Percentiles rank a stretch among this genome's conserved stretches.
These are phyloP conservation scores for Lordiphosa collinella DNA, from an alignment of 1,140 invertebrate species.

Conservation along the genomic window DNA sequence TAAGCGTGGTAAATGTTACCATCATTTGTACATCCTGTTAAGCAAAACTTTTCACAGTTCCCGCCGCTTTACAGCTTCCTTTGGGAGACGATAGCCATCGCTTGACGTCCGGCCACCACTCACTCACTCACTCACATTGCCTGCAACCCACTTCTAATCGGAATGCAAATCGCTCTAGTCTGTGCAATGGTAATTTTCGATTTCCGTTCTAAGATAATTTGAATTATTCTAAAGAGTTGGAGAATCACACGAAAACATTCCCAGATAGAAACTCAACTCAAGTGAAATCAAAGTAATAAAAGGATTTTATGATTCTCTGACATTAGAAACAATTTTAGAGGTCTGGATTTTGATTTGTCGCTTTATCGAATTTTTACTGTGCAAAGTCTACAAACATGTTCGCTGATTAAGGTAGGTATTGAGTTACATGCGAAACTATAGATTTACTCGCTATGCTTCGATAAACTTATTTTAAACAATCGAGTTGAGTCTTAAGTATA, in stretches of 20 bases:
- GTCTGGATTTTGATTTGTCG: too few relatives aligned
- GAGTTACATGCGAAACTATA: too few relatives aligned
- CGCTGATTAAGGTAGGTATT: too few relatives aligned
- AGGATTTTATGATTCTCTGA: too few relatives aligned
- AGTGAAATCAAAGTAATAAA: too few relatives aligned
- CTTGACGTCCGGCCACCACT: constrained; percentile 17
- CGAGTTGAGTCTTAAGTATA: too few relatives aligned
- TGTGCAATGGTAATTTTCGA: constrained; percentile 76
- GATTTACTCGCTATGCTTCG: too few relatives aligned
- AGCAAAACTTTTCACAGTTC: constrained; percentile 63
- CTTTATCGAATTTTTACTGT: too few relatives aligned
- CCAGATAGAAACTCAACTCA: too few relatives aligned
- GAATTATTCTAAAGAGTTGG: constrained; percentile 21
- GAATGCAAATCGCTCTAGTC: constrained; percentile 73
- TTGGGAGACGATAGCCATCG: constrained; percentile 30
- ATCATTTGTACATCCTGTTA: constrained; percentile 72
- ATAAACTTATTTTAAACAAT: too few relatives aligned
- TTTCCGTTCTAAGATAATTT: constrained; percentile 71
- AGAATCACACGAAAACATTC: background rate
- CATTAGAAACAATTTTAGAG: too few relatives aligned
- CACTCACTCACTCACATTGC: background rate
- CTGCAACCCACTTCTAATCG: constrained; percentile 41
- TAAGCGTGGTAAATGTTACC: constrained; percentile 46
- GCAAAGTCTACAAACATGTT: too few relatives aligned
- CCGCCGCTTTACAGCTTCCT: constrained; percentile 51